A percentile compares a stretch with the other conserved stretches of the same genome.
Evolutionary conservation across 2,797 vertebrate species (phyloP).

Genomic region (Scleropages formosus): DNA sequence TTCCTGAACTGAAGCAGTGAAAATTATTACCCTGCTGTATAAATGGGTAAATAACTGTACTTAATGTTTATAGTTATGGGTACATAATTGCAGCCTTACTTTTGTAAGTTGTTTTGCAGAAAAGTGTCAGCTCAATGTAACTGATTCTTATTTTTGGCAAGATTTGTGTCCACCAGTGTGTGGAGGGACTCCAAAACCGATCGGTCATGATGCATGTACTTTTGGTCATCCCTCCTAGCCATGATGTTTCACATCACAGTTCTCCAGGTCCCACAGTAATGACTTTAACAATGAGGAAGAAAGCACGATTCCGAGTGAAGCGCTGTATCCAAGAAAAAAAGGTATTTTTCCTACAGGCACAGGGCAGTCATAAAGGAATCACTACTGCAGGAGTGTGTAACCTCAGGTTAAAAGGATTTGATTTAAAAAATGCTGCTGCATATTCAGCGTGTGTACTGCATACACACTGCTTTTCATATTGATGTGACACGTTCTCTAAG

Average conservation of each 20-base stretch:
- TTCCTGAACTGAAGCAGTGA: too few species aligned
- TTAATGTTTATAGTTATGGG: too few species aligned
- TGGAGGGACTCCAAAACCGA: not conserved
- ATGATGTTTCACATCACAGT: not conserved
- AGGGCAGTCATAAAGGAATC: too few species aligned
- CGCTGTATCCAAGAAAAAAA: not conserved
- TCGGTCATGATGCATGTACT: not conserved
- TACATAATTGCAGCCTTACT: too few species aligned
- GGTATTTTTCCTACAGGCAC: not conserved
- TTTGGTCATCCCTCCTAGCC: constrained; percentile 11
- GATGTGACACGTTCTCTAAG: too few species aligned
- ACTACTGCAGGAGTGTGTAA: too few species aligned
- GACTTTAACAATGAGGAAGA: not conserved
- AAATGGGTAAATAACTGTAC: too few species aligned
- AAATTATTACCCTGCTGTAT: too few species aligned
- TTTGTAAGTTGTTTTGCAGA: too few species aligned
- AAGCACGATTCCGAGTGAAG: not conserved
- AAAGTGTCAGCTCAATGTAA: too few species aligned
- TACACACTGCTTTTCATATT: too few species aligned
- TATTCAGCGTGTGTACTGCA: too few species aligned
- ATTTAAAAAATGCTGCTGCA: not conserved
- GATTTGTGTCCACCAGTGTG: not conserved
- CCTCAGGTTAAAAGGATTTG: not conserved
- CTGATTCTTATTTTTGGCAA: not conserved
- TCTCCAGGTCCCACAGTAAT: constrained; percentile 4